Evolutionary conservation across 2,113 vertebrate genomes (phyloP).

Genomic region (Monopterus albus): DNA sequence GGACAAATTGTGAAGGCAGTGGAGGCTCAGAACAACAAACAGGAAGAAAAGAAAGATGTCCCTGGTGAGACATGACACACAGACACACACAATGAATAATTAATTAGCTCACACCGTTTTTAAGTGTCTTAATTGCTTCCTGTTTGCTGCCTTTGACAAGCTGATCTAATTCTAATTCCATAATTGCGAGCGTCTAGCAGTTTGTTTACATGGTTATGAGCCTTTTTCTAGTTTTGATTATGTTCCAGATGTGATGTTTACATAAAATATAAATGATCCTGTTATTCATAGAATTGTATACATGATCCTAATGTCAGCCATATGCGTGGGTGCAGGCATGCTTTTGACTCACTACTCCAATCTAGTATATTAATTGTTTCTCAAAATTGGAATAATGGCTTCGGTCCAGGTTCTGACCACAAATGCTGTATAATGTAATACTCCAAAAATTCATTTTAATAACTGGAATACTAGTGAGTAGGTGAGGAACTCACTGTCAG

Average conservation of each 20-base stretch:
- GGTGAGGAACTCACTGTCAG: neutral
- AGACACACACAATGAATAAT: slow-evolving; percentile 8
- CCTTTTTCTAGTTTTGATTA: slow-evolving; percentile 39
- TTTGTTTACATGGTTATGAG: slow-evolving; percentile 26
- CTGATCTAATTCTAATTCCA: neutral
- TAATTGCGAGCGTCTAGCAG: slow-evolving; percentile 8
- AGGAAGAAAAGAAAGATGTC: slow-evolving; percentile 95
- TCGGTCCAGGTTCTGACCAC: neutral
- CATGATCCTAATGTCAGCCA: slow-evolving; percentile 20
- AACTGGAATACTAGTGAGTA: no score
- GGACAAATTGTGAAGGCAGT: slow-evolving; percentile 91
- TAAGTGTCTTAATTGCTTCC: slow-evolving; percentile 4
- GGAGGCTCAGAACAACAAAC: slow-evolving; percentile 88
- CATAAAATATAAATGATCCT: slow-evolving; percentile 26
- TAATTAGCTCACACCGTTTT: slow-evolving; percentile 12
- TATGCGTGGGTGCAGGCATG: neutral
- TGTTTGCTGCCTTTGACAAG: slow-evolving; percentile 29
- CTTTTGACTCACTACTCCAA: neutral
- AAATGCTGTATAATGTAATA: no score
- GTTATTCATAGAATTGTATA: slow-evolving; percentile 20
- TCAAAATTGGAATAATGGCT: neutral
- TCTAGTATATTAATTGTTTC: neutral
- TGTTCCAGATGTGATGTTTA: slow-evolving; percentile 18
- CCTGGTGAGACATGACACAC: slow-evolving; percentile 82
- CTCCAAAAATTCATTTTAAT: no score